Conservation (phyloP, 1,140 invertebrate species). For the Aphis craccivora region DNA sequence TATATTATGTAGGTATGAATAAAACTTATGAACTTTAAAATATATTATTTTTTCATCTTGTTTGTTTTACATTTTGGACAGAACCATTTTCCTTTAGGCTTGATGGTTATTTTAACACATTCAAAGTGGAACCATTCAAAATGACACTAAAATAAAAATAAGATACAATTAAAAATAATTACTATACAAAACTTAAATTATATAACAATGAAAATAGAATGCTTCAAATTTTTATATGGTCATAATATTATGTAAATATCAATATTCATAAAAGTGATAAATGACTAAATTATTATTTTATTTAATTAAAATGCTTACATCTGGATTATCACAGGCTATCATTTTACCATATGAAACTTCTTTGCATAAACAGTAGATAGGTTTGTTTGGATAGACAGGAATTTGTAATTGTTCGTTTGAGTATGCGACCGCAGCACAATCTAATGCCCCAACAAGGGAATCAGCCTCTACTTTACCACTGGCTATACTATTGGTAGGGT, state of each 20-base stretch:
- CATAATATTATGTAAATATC: too few relatives aligned
- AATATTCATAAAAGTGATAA: too few relatives aligned
- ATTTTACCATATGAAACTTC: slow-evolving; percentile 99
- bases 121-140: too few relatives aligned
- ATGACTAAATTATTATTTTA: too few relatives aligned
- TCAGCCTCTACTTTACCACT: not conserved
- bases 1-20: not conserved
- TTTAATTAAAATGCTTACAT: too few relatives aligned
- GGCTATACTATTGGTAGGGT: not conserved
- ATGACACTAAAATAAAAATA: too few relatives aligned
- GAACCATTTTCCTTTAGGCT: too few relatives aligned
- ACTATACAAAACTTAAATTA: too few relatives aligned
- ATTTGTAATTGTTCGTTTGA: slow-evolving; percentile 75
- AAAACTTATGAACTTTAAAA: not conserved
- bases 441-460: not conserved
- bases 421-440: not conserved
- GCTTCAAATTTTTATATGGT: too few relatives aligned
- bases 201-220: too few relatives aligned
- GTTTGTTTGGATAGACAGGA: slow-evolving; percentile 99
- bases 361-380: slow-evolving; percentile 97
- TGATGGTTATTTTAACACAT: too few relatives aligned
- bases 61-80: slow-evolving; percentile 95
- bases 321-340: slow-evolving; percentile 98
- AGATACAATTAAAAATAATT: too few relatives aligned
- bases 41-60: slow-evolving; percentile 65